Base-by-base conservation (phyloP, 2,888 invertebrate genomes). In the Drosophila silvestris region DNA sequence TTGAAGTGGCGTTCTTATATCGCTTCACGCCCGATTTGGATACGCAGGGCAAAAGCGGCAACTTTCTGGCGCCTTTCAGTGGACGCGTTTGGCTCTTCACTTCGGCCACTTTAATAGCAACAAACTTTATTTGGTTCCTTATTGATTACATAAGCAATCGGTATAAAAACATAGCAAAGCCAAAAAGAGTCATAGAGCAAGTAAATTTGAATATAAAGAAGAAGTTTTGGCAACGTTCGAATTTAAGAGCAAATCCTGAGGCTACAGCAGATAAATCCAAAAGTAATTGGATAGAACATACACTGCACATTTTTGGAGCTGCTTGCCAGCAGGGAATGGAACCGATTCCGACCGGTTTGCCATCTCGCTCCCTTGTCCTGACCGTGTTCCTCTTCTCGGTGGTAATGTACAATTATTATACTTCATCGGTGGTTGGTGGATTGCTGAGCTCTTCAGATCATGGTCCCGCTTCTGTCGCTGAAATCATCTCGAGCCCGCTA, bases 391-490 rank as follows among this genome's bases (percentile, higher is more conserved):
- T 91, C 3, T 92, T 91, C 59, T 91, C 92, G 0, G 56, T 93
- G 16, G 79, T 93, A 12, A 85, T 93, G 84, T 93, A 93, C 30
- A 93, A 93, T 57, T 93, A 91, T 72, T 93, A 93, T 59, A 93
- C 93, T 6, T 93, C 93, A 10, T 93, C 93, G 0, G 91, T 93
- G 1, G 93, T 93, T 47, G 93, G 93, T n/a, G 93, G 92, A 6
- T 72, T 93, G 26, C 70, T 93, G 0, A 92, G 91, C 51, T 91
- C 87, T n/a, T 85, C 90, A 10, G 89, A 82, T 33, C 85, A 86
- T 44, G 93, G 93, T 0, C 93, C 93, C 7, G 69, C 86, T 62
- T 89, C 88, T 1, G 79, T 93, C 5, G 86, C 86, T 19, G 91
- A 93, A 58, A 85, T 93, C 32, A 79, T 90, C 3, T 71, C 86